Evolutionary conservation across 2,797 vertebrate species (phyloP), one percentile per base, ranked within the genome.

Genomic region (Molossus alvarezi): DNA sequence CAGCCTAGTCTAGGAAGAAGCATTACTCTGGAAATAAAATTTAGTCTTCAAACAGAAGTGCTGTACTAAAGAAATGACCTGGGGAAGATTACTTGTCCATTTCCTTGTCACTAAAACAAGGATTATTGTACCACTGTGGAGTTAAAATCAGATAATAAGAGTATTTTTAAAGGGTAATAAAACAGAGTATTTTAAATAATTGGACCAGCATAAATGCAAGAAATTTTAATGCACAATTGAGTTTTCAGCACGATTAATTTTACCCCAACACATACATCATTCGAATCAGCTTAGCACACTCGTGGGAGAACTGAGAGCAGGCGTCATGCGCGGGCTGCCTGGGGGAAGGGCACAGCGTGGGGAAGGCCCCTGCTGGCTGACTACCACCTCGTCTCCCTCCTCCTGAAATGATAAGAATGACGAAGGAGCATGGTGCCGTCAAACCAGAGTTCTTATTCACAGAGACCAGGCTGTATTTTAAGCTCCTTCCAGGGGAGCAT

Each of bases 201-300:
- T 57, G 48, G 77, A 37, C 79, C 41, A 65, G 27, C 57, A 67
- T 48, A 48, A 85, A 57, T 11, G 29, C n/a, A 79, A 91, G n/a
- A 60, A 33, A 65, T 88, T 48, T 20, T 48, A 80, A 69, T 85
- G 33, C 60, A 85, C 72, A 69, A 37, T 15, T 41, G 73, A 94
- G 41, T 88, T 91, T 79, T 67, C 51, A 80, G 79, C 79, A 85
- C 55, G 64, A 80, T 75, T 94, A 77, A 88, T 91, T 90, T 76
- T 87, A 62, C 27, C 37, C 57, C 20, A 84, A 41, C 8, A 18
- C 48, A 84, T 53, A 23, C 6, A 67, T 73, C 27, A 29, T 13
- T 91, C 1, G 4, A 45, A 71, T 86, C 55, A 73, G 51, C 83
- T 60, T n/a, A 67, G 29, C 57, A 72, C 53, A 77, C 12, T 27